Percentiles rank a stretch among this genome's conserved stretches.
Conservation (phyloP, 2,888 invertebrate species). For the Polylopha cassiicola region DNA sequence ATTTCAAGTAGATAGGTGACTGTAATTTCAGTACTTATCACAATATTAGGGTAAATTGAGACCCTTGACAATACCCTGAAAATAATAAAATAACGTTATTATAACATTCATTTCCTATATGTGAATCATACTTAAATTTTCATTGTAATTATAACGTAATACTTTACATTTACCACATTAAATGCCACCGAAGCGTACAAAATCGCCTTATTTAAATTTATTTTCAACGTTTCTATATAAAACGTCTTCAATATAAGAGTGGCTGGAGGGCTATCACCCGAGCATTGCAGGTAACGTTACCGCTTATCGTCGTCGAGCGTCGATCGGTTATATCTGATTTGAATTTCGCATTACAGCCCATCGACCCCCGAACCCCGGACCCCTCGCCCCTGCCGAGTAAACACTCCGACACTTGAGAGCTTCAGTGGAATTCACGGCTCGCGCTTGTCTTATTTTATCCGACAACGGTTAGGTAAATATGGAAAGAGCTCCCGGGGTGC, state of each 20-base stretch:
- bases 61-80: too few species aligned
- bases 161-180: conserved; percentile 26
- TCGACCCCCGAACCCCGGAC: conserved; percentile 37
- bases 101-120: too few species aligned
- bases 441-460: conserved; percentile 57
- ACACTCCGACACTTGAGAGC: conserved; percentile 59
- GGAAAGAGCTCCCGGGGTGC: conserved; percentile 58
- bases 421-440: conserved; percentile 52
- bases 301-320: conserved; percentile 49
- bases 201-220: conserved; percentile 37
- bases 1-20: too few species aligned
- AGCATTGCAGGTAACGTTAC: conserved; percentile 40
- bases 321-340: conserved; percentile 69
- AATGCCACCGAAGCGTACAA: conserved; percentile 29
- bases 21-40: too few species aligned
- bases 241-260: conserved; percentile 44
- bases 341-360: conserved; percentile 66
- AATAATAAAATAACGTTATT: too few species aligned
- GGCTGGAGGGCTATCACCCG: conserved; percentile 43
- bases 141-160: background rate
- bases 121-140: too few species aligned
- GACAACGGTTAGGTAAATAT: conserved; percentile 68
- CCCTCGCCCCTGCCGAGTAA: conserved; percentile 44
- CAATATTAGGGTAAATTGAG: too few species aligned
- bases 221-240: conserved; percentile 44